Evolutionary conservation across 2,797 vertebrate species (phyloP).

Genomic region (Nannoperca australis): DNA sequence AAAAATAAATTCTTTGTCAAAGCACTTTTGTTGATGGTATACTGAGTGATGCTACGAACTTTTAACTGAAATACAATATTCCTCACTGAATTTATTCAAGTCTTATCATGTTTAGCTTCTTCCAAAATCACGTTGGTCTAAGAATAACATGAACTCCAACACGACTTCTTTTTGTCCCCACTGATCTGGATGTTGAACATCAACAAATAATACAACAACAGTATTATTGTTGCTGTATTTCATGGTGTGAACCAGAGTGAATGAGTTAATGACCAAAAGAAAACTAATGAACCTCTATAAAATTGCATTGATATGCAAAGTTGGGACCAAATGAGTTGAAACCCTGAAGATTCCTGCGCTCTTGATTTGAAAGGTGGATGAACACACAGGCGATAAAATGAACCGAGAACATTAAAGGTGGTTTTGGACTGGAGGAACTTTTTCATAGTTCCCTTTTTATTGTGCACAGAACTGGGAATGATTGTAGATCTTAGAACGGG

Average conservation of each 20-base stretch:
- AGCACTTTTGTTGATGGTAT: background rate
- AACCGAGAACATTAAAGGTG: too few species aligned
- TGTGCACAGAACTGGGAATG: too few species aligned
- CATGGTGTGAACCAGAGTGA: background rate
- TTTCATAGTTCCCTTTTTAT: too few species aligned
- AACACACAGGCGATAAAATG: background rate
- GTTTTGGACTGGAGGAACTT: too few species aligned
- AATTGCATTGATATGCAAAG: background rate
- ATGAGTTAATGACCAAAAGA: background rate
- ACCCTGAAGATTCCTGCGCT: background rate
- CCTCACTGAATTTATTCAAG: background rate
- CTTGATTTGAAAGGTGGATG: background rate
- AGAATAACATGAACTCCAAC: background rate
- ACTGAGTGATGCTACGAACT: background rate
- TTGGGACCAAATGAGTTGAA: background rate
- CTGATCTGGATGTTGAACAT: background rate
- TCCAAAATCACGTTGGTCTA: too few species aligned
- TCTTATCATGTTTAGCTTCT: too few species aligned
- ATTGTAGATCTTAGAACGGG: too few species aligned
- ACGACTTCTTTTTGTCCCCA: background rate
- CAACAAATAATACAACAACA: too few species aligned
- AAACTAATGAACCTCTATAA: background rate
- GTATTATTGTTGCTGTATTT: slow-evolving; percentile 19
- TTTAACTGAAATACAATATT: background rate
- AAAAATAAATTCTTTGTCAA: background rate